phyloP scores from a whole-genome alignment of 2,797 vertebrate species.

The Stomatorhinus walkeri region DNA sequence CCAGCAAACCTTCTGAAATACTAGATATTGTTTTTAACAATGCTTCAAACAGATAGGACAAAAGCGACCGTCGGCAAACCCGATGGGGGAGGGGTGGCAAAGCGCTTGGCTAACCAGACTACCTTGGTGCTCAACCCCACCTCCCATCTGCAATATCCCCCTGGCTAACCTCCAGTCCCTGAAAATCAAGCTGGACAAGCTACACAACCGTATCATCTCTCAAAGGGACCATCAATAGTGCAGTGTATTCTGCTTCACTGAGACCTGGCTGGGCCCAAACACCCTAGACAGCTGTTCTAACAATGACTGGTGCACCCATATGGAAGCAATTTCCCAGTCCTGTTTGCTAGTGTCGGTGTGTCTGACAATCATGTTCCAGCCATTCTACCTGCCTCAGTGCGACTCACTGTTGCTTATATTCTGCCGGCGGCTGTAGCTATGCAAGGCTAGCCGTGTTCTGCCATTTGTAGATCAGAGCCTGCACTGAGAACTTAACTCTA shows the following conservation, averaged over 20 bases:
- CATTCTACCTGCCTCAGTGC: background rate
- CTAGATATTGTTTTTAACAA: background rate
- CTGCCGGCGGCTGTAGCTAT: background rate
- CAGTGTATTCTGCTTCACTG: slow-evolving; percentile 5
- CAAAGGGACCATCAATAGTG: slow-evolving; percentile 2
- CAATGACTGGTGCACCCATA: background rate
- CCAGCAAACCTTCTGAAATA: background rate
- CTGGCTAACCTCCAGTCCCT: background rate
- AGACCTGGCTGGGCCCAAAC: background rate
- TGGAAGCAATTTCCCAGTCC: background rate
- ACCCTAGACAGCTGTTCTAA: background rate
- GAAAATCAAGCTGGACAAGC: background rate
- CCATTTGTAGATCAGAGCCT: background rate
- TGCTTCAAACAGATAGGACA: background rate
- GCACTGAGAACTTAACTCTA: background rate
- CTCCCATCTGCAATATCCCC: background rate
- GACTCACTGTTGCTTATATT: background rate
- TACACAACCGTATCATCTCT: background rate
- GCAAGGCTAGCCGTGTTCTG: background rate
- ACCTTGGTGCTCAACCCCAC: background rate
- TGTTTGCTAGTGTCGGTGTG: background rate
- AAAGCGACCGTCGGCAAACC: background rate
- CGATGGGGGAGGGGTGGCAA: background rate
- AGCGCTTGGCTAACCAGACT: background rate
- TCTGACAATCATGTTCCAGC: background rate